A percentile compares a stretch with the other conserved stretches of the same genome.
Evolutionary conservation across 2,888 invertebrate genomes (phyloP).

Genomic region (Tridacna gigas): DNA sequence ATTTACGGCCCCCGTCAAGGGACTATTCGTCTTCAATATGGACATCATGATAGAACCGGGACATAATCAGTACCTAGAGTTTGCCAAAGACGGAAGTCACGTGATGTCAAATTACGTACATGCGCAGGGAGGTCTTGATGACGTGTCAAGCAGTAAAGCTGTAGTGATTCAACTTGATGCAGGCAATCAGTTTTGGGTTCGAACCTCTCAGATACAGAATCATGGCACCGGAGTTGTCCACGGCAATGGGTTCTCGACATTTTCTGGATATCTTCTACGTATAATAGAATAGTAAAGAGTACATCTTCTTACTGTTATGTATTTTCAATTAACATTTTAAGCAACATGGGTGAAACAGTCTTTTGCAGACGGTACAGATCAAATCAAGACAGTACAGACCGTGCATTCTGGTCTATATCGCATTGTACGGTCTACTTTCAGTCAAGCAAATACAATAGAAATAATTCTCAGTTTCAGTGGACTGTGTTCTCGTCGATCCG

Average conservation of each 20-base stretch:
- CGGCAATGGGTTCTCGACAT: constrained; percentile 30
- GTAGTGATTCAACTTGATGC: not conserved
- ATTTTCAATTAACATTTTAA: no score
- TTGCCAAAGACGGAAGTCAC: constrained; percentile 29
- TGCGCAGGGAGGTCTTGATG: constrained; percentile 20
- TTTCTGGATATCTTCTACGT: constrained; percentile 14
- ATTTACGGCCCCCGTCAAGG: constrained; percentile 24
- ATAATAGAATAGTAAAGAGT: constrained; percentile 1
- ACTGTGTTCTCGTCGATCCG: no score
- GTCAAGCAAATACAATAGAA: no score
- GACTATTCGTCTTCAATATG: constrained; percentile 30
- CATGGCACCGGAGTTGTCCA: constrained; percentile 30
- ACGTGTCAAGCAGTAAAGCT: constrained; percentile 21
- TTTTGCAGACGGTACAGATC: no score
- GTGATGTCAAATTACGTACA: constrained; percentile 34
- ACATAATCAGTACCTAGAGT: constrained; percentile 29
- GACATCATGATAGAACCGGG: constrained; percentile 23
- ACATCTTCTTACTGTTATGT: not conserved
- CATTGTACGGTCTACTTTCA: no score
- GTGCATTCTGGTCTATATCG: no score
- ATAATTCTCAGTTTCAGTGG: no score
- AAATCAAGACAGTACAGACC: no score
- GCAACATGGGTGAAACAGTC: not conserved
- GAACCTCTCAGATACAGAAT: not conserved
- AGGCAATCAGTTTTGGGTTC: constrained; percentile 23